Conservation (phyloP, 2,888 invertebrate species). For the Oconnorella tubifera region DNA sequence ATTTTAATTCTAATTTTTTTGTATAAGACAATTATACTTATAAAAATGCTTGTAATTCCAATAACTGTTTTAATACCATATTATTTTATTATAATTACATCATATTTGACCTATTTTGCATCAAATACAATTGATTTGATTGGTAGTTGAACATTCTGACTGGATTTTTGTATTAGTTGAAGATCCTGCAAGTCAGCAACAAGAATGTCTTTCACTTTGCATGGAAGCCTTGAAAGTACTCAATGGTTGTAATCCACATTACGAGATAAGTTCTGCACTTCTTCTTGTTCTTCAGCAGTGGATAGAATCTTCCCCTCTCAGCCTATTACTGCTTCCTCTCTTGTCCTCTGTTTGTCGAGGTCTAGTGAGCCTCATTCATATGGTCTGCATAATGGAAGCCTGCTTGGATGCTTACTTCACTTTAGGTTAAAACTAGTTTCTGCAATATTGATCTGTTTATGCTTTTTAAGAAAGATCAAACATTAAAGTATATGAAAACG, state of each 20-base stretch:
- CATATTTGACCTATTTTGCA: too few species aligned
- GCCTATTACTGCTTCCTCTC: slow-evolving; percentile 47
- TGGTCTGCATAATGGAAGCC: slow-evolving; percentile 47
- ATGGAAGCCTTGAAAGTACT: slow-evolving; percentile 47
- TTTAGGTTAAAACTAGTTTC: slow-evolving; percentile 9
- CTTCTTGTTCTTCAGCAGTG: slow-evolving; percentile 44
- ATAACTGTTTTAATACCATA: too few species aligned
- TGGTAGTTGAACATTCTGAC: too few species aligned
- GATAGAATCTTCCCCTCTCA: slow-evolving; percentile 48
- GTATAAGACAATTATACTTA: too few species aligned
- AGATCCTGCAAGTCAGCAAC: slow-evolving; percentile 41
- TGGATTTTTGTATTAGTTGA: slow-evolving; percentile 12
- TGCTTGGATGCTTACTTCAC: slow-evolving; percentile 48
- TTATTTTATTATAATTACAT: too few species aligned
- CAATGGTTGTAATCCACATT: slow-evolving; percentile 51
- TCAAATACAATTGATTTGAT: too few species aligned
- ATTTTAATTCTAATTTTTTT: too few species aligned
- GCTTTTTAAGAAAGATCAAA: too few species aligned
- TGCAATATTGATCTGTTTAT: too few species aligned
- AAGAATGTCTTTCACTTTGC: slow-evolving; percentile 46
- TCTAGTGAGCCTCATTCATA: slow-evolving; percentile 45
- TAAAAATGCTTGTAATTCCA: too few species aligned
- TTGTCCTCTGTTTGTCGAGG: slow-evolving; percentile 45
- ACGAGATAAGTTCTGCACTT: slow-evolving; percentile 37
- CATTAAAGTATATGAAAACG: too few species aligned